Evolutionary conservation across 1,140 invertebrate species (phyloP).

Genomic region (Papilio polyxenes): DNA sequence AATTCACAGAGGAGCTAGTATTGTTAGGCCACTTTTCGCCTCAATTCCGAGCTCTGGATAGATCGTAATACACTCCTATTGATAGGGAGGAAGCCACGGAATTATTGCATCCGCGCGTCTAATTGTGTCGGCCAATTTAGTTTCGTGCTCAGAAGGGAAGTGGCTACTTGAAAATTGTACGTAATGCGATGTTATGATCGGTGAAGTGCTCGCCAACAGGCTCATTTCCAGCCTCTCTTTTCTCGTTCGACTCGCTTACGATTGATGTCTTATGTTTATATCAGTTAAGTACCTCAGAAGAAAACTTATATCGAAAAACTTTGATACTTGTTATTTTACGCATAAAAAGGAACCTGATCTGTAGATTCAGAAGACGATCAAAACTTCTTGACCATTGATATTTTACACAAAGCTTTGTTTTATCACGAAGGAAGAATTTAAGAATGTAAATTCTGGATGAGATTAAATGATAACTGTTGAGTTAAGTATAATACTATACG

Average conservation of each 20-base stretch:
- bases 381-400: background rate
- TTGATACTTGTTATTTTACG: background rate
- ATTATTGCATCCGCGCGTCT: slow-evolving; percentile 60
- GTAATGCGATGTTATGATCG: slow-evolving; percentile 31
- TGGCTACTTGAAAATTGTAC: slow-evolving; percentile 47
- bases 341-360: too few relatives aligned
- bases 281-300: background rate
- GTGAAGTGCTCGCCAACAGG: slow-evolving; percentile 28
- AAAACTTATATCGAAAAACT: background rate
- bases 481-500: background rate
- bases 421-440: background rate
- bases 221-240: background rate
- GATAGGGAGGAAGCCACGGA: slow-evolving; percentile 54
- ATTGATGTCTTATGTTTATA: slow-evolving; percentile 1
- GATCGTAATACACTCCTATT: slow-evolving; percentile 42
- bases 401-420: background rate
- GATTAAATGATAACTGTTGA: too few relatives aligned
- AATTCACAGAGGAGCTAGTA: slow-evolving; percentile 26
- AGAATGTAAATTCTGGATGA: background rate
- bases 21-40: slow-evolving; percentile 52
- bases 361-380: too few relatives aligned
- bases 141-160: slow-evolving; percentile 43
- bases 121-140: slow-evolving; percentile 53
- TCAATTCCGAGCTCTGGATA: slow-evolving; percentile 45
- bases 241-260: background rate